Evolutionary conservation across 1,140 invertebrate species (phyloP).

Genomic region (Callitettix versicolor): DNA sequence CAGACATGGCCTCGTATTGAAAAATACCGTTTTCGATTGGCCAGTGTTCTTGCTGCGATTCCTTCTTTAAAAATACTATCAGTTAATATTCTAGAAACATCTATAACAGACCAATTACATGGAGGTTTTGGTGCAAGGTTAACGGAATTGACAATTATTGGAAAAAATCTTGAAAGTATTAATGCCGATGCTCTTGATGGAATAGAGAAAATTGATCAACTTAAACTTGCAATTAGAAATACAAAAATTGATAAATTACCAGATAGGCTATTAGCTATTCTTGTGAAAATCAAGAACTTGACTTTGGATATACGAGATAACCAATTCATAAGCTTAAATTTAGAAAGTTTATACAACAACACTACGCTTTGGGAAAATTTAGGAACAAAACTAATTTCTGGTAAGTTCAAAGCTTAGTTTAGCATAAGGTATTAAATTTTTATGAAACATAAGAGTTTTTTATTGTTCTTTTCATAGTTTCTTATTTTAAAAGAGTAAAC

Average conservation of each 20-base stretch:
- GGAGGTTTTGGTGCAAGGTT: constrained; percentile 55
- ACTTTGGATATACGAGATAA: constrained; percentile 72
- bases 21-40: constrained; percentile 47
- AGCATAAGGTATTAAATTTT: neutral
- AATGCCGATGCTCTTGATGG: constrained; percentile 56
- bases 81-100: constrained; percentile 59
- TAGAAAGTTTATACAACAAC: constrained; percentile 74
- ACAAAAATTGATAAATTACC: constrained; percentile 66
- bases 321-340: constrained; percentile 63
- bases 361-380: constrained; percentile 70
- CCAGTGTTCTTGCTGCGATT: constrained; percentile 43
- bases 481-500: too few species aligned
- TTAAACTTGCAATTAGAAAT: constrained; percentile 61
- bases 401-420: constrained; percentile 34
- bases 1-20: constrained; percentile 54
- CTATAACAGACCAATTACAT: constrained; percentile 39
- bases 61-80: constrained; percentile 47
- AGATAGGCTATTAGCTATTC: constrained; percentile 59
- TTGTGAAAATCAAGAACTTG: constrained; percentile 67
- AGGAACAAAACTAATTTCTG: constrained; percentile 66
- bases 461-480: too few species aligned
- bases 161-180: constrained; percentile 53
- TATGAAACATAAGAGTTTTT: too few species aligned
- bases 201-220: constrained; percentile 46
- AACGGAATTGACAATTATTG: constrained; percentile 66